Base-by-base conservation (phyloP, 2,888 invertebrate species). In the Cheilosia impressa region DNA sequence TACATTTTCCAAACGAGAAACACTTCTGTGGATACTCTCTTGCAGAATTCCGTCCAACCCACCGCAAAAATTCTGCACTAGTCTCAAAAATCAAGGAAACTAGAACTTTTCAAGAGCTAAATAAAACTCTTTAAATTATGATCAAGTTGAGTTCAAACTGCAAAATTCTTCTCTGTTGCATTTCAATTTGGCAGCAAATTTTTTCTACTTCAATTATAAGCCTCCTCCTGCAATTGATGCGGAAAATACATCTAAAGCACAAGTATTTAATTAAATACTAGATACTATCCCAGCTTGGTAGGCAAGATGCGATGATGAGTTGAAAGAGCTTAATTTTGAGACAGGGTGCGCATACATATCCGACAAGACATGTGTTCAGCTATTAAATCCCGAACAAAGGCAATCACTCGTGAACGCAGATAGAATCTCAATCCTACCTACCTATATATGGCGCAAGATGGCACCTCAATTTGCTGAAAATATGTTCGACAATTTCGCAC, bases 401-500 rank as follows among this genome's bases (percentile, higher is more conserved):
- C 55, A 24, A 52, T 73, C 43, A 73, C 22, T 73, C 62, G 19
- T 52, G 45, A 55, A 45, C 63, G 43, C 43, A 9, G 34, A 71
- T 41, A 52, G 57, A 71, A 69, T 76, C 66, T 63, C 43, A 76
- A 63, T 60, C 62, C 50, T 43, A 10, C 31, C 52, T 38, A 22
- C 22, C 69, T 1, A 7, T 27, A 27, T 19, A 6, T 38, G 0
- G 43, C 62, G 38, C 57, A 73, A 73, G 79, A 79, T 68, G 83
- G 69, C 53, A 55, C 73, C 72, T 60, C 78, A 83, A 73, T 83
- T 63, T 83, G 52, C 79, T 50, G 62, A 38, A 83, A 83, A 83
- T 83, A 83, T 83, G 73, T 79, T 83, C 63, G 68, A 83, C 73
- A 78, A 83, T 78, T 68, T 78, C 60, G 24, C 83, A 72, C 68